Evolutionary conservation across 2,113 vertebrate species (phyloP), one percentile per base, ranked within the genome.

Genomic region (Podiceps cristatus): DNA sequence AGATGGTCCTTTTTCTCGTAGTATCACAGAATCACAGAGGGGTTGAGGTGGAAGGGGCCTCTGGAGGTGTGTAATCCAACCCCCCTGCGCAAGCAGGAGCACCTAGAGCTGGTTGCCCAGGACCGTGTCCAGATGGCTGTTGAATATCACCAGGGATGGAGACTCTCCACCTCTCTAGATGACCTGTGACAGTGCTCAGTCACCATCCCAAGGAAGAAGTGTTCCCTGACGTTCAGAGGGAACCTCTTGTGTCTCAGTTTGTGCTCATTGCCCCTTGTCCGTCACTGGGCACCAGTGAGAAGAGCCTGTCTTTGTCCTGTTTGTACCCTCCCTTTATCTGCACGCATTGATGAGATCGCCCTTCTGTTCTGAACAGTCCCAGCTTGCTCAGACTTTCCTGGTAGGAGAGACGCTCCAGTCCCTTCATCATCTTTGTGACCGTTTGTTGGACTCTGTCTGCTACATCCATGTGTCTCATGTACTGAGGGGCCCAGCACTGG

Each of bases 111-210:
- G 17, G 27, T 5, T 60, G 40, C 17, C 7, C 18, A 33, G 31
- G 3, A 45, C 22, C 2, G 2, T 19, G 35, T 35, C 29, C 24
- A 16, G 40, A 5, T 1, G 3, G 35, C 53, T 58, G 37, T 53
- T 55, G 25, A 50, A 17, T 37, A 27, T 42, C 2, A 0, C 24
- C 23, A 47, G 18, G 24, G 50, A 22, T 47, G 29, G 19, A 60
- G 18, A 28, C 25, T 35, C 15, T 7, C 22, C 4, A 12, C 40
- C 24, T 37, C 1, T 31, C 11, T 14, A 47, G 27, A 28, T 16
- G n/a, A 7, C 3, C 6, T 31, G 18, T 50, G 45, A 6, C 9
- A 45, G 28, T 9, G 52, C 67, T 27, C 1, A 0, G 25, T 56
- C 33, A 12, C 47, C 20, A 5, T 17, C 18, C 15, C 27, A 25